Base-by-base conservation (phyloP, 2,113 vertebrate species). In the Sander lucioperca region DNA sequence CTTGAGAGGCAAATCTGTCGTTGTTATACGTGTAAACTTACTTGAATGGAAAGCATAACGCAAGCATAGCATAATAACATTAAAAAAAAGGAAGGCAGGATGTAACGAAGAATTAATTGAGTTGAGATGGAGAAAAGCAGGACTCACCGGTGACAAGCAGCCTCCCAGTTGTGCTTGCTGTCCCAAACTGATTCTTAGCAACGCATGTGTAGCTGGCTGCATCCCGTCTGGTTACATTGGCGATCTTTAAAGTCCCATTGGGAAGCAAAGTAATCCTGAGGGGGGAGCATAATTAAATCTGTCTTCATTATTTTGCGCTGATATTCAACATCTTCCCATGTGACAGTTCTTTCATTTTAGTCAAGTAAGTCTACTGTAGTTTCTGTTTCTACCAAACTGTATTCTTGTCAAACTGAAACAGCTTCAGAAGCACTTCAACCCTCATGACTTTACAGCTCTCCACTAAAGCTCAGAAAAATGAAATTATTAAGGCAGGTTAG, bases 101-200 rank as follows among this genome's bases (percentile, higher is more conserved):
- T 66, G 30, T 4, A 59, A 57, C 1, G 7, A 59, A 15, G 23
- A 18, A 4, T 72, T 30, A 59, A 21, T 68, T 3, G 16, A 13
- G 25, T 3, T 10, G n/a, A 63, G 15, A 68, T 1, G 27, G 47
- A 62, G 8, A 47, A 43, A 6, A 63, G 8, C 25, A 27, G 50
- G 25, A 79, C 85, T 91, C 81, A 99, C 98, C 97, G 33, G 97
- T 98, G 53, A 98, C 94, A 6, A 97, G 48, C 80, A 99, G 78
- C 76, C 19, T 95, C 56, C 97, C 97, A 9, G 96, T 95, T 25
- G 96, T 96, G 79, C 90, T 98, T 14, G 97, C 96, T n/a, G 92
- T 92, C 73, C 98, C 98, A 94, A 99, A 99, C 92, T 96, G 96
- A 91, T 99, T 99, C 90, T 95, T 96, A 12, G 97, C 97, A 54